Percentiles rank a stretch among this genome's conserved stretches.
phyloP scores from a whole-genome alignment of 1,140 invertebrate species.

The Drosophila virilis region DNA sequence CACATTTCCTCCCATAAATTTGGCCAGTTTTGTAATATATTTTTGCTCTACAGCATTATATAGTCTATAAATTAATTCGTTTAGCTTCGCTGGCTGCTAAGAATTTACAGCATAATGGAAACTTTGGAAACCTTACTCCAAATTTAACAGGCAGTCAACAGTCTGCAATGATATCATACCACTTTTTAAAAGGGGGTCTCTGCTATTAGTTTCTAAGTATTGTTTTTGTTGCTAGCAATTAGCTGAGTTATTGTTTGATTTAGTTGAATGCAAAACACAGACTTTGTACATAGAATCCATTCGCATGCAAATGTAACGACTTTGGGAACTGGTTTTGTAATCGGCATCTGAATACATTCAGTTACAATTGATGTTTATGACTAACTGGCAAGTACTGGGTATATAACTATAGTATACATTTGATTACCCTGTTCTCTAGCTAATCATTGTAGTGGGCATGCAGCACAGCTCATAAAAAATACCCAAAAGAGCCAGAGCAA shows the following conservation, averaged over 20 bases:
- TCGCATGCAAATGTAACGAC: constrained; percentile 40
- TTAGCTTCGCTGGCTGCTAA: constrained; percentile 37
- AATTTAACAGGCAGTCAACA: constrained; percentile 29
- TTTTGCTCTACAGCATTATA: constrained; percentile 18
- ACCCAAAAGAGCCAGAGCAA: constrained; percentile 39
- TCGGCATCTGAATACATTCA: constrained; percentile 4
- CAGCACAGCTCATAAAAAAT: not conserved
- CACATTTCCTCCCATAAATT: constrained; percentile 72
- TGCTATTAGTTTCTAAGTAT: constrained; percentile 4
- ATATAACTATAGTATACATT: not conserved
- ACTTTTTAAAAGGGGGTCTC: not conserved
- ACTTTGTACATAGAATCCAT: constrained; percentile 42
- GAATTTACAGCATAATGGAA: constrained; percentile 41
- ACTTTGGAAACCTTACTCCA: constrained; percentile 20
- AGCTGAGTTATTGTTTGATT: constrained; percentile 54
- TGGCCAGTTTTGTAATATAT: constrained; percentile 67
- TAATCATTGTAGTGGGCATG: not conserved
- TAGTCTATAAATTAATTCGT: constrained; percentile 52
- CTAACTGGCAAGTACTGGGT: constrained; percentile 6
- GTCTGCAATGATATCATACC: constrained; percentile 63
- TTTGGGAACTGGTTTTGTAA: constrained; percentile 40
- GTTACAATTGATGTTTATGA: constrained; percentile 13
- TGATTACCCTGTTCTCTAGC: constrained; percentile 2
- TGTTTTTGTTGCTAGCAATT: constrained; percentile 54
- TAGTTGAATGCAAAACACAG: constrained; percentile 42